Evolutionary conservation across 2,888 invertebrate species (phyloP), one percentile per base, ranked within the genome.

Genomic region (Lasioglossum villosulum): DNA sequence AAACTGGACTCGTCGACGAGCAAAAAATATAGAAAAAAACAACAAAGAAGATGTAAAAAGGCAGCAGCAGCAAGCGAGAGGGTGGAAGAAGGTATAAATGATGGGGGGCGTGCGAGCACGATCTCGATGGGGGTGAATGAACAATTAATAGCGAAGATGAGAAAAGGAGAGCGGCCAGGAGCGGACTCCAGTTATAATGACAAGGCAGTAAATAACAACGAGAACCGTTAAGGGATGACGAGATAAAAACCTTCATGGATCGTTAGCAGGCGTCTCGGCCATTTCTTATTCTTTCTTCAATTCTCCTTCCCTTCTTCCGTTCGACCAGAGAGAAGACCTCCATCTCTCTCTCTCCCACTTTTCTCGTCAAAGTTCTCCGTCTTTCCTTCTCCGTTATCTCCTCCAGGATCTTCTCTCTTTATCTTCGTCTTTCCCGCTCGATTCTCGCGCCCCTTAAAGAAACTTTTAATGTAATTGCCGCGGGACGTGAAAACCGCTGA

Each of bases 381-480:
- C 48, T 66, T 66, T 6, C 82, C 78, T 6, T n/a, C n/a, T 66
- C 19, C 34, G 16, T 59, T n/a, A 66, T 45, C 48, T 68, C 14
- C 48, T 70, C 78, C 39, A 45, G 63, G 76, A 82, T 88, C 84
- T 78, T 81, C 88, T 73, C 80, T 80, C 82, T 88, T 84, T 81
- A 82, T 82, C 82, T 68, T 80, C 85, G 87, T 85, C 86, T 87
- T 27, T 89, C 75, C 86, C 79, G 81, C 86, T 89, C 89, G 81
- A 89, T 89, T 89, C 89, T 86, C 89, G 90, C 90, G 86, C 84
- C 89, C 90, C 90, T 90, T 91, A 90, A 91, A 91, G 91, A 92
- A 93, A 93, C 90, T 93, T 93, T 93, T 93, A 93, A 93, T 92
- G 92, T 91, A 92, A 93, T 93, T 93, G 91, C 91, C 90, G 90